A percentile compares a stretch with the other conserved stretches of the same genome.
Evolutionary conservation across 2,888 invertebrate species (phyloP).

Genomic region (Dyspetes luteomarginatus): DNA sequence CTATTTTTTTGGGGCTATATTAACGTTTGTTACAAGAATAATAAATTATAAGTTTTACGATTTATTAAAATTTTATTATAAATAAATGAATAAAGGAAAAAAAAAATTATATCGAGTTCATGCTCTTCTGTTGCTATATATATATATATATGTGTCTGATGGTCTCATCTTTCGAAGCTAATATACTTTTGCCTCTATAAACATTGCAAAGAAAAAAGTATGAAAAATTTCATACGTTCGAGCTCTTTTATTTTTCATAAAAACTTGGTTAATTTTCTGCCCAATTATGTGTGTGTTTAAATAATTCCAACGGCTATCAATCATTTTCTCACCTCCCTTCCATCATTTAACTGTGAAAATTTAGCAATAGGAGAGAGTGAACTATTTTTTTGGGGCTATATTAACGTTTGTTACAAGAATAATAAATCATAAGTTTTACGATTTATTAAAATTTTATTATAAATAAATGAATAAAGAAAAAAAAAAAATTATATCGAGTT

Average conservation of each 20-base stretch:
- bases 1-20: neutral
- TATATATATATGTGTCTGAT: neutral
- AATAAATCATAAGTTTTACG: slow-evolving; percentile 19
- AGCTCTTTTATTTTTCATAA: too few relatives aligned
- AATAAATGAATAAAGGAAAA: slow-evolving; percentile 29
- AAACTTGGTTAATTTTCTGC: neutral
- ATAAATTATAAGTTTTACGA: slow-evolving; percentile 19
- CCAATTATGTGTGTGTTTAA: neutral
- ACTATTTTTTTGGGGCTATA: neutral
- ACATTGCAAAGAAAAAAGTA: neutral
- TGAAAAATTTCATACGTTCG: neutral
- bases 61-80: neutral
- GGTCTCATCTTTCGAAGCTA: slow-evolving; percentile 26
- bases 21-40: neutral
- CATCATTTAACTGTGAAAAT: neutral
- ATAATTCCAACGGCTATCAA: slow-evolving; percentile 32
- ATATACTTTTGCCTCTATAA: slow-evolving; percentile 40
- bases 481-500: slow-evolving; percentile 47
- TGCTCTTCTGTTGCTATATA: slow-evolving; percentile 16
- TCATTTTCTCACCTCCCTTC: neutral
- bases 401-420: neutral
- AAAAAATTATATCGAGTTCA: slow-evolving; percentile 48
- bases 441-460: neutral
- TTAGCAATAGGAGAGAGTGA: neutral
- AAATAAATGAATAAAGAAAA: slow-evolving; percentile 23